Base-by-base conservation (phyloP, 2,797 vertebrate genomes). In the Natrix natrix region DNA sequence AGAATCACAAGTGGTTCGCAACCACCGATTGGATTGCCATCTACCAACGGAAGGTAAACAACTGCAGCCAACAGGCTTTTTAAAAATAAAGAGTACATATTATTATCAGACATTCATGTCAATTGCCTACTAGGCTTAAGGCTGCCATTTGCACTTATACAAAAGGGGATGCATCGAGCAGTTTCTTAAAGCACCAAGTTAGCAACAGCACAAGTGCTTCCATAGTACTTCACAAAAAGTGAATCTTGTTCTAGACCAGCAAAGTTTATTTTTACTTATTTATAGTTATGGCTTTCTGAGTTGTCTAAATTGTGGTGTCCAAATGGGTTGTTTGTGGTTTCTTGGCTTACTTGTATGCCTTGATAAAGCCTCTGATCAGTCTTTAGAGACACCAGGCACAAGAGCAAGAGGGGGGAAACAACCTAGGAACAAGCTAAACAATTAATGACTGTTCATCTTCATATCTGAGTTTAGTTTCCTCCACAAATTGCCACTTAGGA, bases 11-110 rank as follows among this genome's bases (percentile, higher is more conserved):
- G 93, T 98, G 97, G 97, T 98, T 98, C 92, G 95, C 96, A 94
- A 97, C 97, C 1, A 98, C 97, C 1, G 97, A 98, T 95, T 98
- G 97, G 97, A 97, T 98, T 3, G 97, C 97, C 92, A 97, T 98
- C 95, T 98, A 98, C 95, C 97, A 98, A 95, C 96, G 97, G 90
- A 98, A 98, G 97, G 97, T 99, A 78, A 86, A 87, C 8, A n/a
- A 54, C 8, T 28, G 24, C 6, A 61, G 74, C 48, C 52, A 26
- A 20, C 43, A 66, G 54, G 7, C 37, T 87, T 66, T 28, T 37
- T n/a, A 3, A 12, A 48, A 66, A 83, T 83, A 83, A 48, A 83
- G 10, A 24, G 22, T 48, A 83, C 32, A 37, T 78, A 43, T 48
- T 48, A 48, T 83, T 24, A 48, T 83, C 20, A 83, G 1, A 43